Evolutionary conservation across 2,113 vertebrate species (phyloP).

Genomic region (Phylloscopus trochilus): DNA sequence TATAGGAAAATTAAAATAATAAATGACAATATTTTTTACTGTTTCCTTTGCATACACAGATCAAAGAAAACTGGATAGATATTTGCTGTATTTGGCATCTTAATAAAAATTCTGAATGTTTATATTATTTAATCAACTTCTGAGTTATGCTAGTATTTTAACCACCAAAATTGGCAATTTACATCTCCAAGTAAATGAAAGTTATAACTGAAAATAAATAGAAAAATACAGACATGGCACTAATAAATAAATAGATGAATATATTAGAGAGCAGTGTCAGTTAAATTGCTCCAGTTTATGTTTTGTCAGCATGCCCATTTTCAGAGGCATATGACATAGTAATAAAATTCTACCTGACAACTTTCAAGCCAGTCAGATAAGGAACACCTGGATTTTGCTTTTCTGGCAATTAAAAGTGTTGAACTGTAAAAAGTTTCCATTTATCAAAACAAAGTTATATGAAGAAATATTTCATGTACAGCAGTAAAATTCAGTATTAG

Average conservation of each 20-base stretch:
- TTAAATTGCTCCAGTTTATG: not conserved
- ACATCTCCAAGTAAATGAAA: constrained; percentile 33
- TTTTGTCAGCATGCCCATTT: constrained; percentile 3
- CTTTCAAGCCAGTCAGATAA: not conserved
- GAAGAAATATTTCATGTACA: not conserved
- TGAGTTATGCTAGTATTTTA: not conserved
- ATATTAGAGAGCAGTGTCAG: not conserved
- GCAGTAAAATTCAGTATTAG: not conserved
- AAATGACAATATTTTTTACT: constrained; percentile 13
- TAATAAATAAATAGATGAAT: constrained; percentile 33
- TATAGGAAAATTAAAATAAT: constrained; percentile 47
- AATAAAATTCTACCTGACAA: not conserved
- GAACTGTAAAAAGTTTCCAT: not conserved
- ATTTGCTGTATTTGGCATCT: constrained; percentile 30
- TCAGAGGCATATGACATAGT: not conserved
- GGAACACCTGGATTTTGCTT: not conserved
- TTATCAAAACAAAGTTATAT: not conserved
- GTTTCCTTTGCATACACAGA: constrained; percentile 7
- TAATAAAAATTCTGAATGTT: constrained; percentile 52
- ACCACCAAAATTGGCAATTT: constrained; percentile 46
- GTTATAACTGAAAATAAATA: not conserved
- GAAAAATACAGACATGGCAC: not conserved
- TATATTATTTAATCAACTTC: constrained; percentile 33
- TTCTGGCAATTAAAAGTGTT: not conserved
- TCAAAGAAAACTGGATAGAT: constrained; percentile 25